Percentiles rank a stretch among this genome's conserved stretches.
These are phyloP conservation scores for Protosalanx chinensis DNA, from an alignment of 2,797 vertebrate species.

Conservation along the genomic window DNA sequence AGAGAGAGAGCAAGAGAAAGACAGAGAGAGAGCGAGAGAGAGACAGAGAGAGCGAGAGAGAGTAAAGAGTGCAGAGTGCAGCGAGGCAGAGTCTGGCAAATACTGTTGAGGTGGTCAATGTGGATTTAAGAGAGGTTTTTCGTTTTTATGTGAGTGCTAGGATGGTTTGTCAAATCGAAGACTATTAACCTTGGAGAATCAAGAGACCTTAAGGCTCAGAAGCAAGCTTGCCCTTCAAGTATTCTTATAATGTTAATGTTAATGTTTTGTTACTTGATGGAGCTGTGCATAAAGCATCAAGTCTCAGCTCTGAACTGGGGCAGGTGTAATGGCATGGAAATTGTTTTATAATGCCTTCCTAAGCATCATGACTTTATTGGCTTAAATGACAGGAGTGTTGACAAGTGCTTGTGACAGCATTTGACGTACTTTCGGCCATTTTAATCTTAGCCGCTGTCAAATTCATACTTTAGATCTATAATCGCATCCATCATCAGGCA, in stretches of 20 bases:
- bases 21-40: slow-evolving; percentile 1
- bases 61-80: not conserved
- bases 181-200: too few relatives aligned
- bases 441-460: slow-evolving; percentile 54
- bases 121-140: not conserved
- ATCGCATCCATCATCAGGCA: slow-evolving; percentile 43
- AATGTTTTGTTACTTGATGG: too few relatives aligned
- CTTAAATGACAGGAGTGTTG: slow-evolving; percentile 52
- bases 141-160: too few relatives aligned
- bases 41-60: slow-evolving; percentile 8
- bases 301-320: slow-evolving; percentile 31
- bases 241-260: too few relatives aligned
- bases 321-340: slow-evolving; percentile 52
- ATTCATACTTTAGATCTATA: slow-evolving; percentile 51
- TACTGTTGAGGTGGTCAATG: slow-evolving; percentile 16
- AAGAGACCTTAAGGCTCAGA: too few relatives aligned
- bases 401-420: slow-evolving; percentile 61
- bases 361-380: slow-evolving; percentile 55
- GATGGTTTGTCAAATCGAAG: too few relatives aligned
- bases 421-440: slow-evolving; percentile 51
- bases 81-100: slow-evolving; percentile 4
- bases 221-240: too few relatives aligned
- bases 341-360: slow-evolving; percentile 53
- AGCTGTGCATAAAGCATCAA: slow-evolving; percentile 6
- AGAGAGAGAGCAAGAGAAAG: slow-evolving; percentile 28